Evolutionary conservation across 64 coral and sea anemone genomes (phyloP).

Genomic region (Hydrozoanthus tunicans): DNA sequence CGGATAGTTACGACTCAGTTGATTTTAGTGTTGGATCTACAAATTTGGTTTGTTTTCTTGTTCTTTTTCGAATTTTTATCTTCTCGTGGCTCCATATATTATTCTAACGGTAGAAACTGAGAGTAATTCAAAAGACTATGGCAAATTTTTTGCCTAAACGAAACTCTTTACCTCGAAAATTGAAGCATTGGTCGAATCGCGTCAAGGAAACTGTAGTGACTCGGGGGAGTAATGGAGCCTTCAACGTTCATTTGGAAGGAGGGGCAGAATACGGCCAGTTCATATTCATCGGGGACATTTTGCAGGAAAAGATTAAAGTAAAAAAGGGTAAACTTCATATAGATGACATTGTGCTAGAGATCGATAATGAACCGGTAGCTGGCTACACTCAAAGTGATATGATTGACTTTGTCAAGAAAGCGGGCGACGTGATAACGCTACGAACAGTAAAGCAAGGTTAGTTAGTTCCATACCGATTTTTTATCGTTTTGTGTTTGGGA

Average conservation of each 20-base stretch:
- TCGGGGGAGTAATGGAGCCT: slow-evolving; percentile 66
- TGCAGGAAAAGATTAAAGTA: slow-evolving; percentile 74
- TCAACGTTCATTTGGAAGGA: slow-evolving; percentile 86
- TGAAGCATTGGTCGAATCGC: slow-evolving; percentile 90
- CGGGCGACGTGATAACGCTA: slow-evolving; percentile 58
- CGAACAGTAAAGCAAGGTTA: slow-evolving; percentile 84
- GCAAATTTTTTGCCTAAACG: slow-evolving; percentile 61
- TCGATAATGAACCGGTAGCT: slow-evolving; percentile 79
- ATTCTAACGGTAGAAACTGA: neutral
- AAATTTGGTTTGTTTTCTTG: slow-evolving; percentile 57
- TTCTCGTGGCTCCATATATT: slow-evolving; percentile 10
- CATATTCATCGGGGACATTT: slow-evolving; percentile 86
- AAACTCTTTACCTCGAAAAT: slow-evolving; percentile 86
- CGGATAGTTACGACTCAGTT: slow-evolving; percentile 39
- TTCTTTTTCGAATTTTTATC: slow-evolving; percentile 41
- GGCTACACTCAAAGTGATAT: slow-evolving; percentile 90
- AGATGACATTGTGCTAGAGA: slow-evolving; percentile 90
- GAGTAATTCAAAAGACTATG: slow-evolving; percentile 25
- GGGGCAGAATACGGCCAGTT: slow-evolving; percentile 97
- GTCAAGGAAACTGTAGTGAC: slow-evolving; percentile 69
- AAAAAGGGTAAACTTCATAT: slow-evolving; percentile 82
- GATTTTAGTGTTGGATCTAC: slow-evolving; percentile 29
- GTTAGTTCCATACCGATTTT: slow-evolving; percentile 2
- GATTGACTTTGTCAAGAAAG: slow-evolving; percentile 80
- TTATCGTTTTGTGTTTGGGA: neutral